A percentile compares a stretch with the other conserved stretches of the same genome.
These are phyloP conservation scores for Dexiosoma caninum DNA, from an alignment of 2,888 invertebrate genomes.

Conservation along the genomic window DNA sequence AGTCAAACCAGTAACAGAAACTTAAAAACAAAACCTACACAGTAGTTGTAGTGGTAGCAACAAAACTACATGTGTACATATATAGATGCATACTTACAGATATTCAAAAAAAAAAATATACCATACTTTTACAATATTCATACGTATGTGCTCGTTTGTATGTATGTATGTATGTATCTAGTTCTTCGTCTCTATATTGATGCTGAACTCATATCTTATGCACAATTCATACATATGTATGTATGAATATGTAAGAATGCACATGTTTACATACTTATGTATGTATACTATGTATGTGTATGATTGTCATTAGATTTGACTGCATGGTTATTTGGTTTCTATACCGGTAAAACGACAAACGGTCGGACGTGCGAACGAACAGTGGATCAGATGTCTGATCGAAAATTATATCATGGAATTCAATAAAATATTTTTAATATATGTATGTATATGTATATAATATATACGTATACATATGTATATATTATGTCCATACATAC, in stretches of 20 bases:
- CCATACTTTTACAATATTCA: conserved; percentile 3
- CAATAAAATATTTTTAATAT: conserved; percentile 2
- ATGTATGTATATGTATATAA: too few relatives aligned
- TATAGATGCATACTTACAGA: not conserved
- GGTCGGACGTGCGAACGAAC: not conserved
- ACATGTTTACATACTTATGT: not conserved
- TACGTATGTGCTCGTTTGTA: not conserved
- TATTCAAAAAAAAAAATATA: too few relatives aligned
- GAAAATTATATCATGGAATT: conserved; percentile 1
- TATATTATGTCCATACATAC: too few relatives aligned
- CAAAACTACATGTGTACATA: conserved; percentile 52
- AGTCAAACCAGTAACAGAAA: conserved; percentile 61
- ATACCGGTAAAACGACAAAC: conserved; percentile 43
- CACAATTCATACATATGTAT: not conserved
- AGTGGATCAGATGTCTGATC: not conserved
- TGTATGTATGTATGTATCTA: too few relatives aligned
- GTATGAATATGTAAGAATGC: too few relatives aligned
- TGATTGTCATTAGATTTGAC: conserved; percentile 5
- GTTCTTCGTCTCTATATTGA: too few relatives aligned
- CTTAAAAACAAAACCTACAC: conserved; percentile 43
- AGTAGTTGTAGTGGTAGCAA: conserved; percentile 74
- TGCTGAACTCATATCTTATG: too few relatives aligned
- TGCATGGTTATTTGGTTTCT: conserved; percentile 2
- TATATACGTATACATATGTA: too few relatives aligned
- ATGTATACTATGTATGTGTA: not conserved